phyloP scores from a whole-genome alignment of 2,113 vertebrate genomes.

The Festucalex cinctus region DNA sequence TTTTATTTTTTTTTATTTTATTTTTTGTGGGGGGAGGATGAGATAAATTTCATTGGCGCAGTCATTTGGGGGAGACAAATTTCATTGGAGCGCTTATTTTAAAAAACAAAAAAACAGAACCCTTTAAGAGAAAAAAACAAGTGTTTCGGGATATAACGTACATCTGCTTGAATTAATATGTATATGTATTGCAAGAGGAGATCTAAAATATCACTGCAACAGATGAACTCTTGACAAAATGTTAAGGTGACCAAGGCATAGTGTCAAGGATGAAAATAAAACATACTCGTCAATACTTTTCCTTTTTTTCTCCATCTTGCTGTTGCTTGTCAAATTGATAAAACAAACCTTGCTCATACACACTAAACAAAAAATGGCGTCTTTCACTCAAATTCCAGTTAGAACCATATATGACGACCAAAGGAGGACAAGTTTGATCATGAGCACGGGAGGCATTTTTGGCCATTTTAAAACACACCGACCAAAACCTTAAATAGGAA shows the following conservation, averaged over 20 bases:
- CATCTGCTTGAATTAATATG: constrained; percentile 68
- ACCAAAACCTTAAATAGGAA: constrained; percentile 44
- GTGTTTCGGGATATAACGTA: constrained; percentile 58
- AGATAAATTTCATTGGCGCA: neutral
- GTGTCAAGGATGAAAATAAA: constrained; percentile 51
- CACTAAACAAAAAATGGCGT: constrained; percentile 34
- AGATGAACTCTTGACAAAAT: constrained; percentile 47
- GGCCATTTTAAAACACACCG: constrained; percentile 41
- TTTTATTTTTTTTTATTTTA: neutral
- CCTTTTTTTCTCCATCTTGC: neutral
- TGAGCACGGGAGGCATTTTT: constrained; percentile 39
- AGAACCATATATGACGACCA: constrained; percentile 55
- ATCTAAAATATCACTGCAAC: constrained; percentile 55
- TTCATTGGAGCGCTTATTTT: neutral
- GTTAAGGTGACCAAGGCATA: constrained; percentile 27
- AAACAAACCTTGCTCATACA: constrained; percentile 58
- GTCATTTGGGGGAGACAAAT: neutral
- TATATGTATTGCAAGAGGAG: constrained; percentile 60
- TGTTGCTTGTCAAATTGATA: constrained; percentile 40
- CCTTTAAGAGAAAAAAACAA: constrained; percentile 35
- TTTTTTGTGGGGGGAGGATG: neutral
- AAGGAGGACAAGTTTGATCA: constrained; percentile 45
- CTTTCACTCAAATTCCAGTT: constrained; percentile 65
- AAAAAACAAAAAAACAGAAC: constrained; percentile 33
- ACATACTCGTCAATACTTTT: constrained; percentile 31